These are phyloP conservation scores for Rhyacophila evoluta DNA, from an alignment of 2,888 invertebrate species.

Conservation along the genomic window DNA sequence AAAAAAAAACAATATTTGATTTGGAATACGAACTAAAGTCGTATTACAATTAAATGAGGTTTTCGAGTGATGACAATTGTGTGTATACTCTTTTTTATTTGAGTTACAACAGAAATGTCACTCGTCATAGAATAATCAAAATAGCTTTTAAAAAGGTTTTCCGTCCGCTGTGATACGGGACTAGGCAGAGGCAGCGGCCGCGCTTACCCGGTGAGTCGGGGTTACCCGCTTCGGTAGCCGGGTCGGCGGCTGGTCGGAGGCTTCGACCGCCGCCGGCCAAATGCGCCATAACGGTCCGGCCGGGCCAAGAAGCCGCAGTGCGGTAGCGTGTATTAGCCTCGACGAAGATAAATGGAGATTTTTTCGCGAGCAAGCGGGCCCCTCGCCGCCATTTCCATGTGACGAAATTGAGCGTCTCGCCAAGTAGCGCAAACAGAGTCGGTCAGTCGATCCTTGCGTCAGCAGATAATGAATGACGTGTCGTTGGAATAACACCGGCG, in stretches of 20 bases:
- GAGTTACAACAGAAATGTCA: too few relatives aligned
- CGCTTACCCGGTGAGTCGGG: constrained; percentile 20
- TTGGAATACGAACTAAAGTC: too few relatives aligned
- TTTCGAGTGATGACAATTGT: too few relatives aligned
- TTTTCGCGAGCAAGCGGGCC: background rate
- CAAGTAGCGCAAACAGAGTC: background rate
- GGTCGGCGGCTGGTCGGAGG: constrained; percentile 20
- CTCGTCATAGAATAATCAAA: too few relatives aligned
- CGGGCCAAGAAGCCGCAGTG: constrained; percentile 28
- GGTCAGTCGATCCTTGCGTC: background rate
- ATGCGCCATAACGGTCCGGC: constrained; percentile 13
- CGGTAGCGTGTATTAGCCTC: constrained; percentile 31
- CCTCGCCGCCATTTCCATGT: background rate
- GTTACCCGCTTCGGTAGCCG: constrained; percentile 24
- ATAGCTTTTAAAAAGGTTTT: background rate
- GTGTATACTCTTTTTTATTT: too few relatives aligned
- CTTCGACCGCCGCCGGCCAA: constrained; percentile 24
- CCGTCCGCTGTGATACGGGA: background rate
- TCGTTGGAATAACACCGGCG: background rate
- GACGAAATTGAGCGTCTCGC: background rate
- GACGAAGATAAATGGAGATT: constrained; percentile 22
- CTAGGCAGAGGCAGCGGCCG: constrained; percentile 6
- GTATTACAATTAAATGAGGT: too few relatives aligned
- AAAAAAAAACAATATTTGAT: too few relatives aligned
- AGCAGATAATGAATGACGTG: background rate